Evolutionary conservation across 35 echinoderm and acorn worm species (phyloP), one percentile per base, ranked within the genome.

Genomic region (Acanthaster planci): DNA sequence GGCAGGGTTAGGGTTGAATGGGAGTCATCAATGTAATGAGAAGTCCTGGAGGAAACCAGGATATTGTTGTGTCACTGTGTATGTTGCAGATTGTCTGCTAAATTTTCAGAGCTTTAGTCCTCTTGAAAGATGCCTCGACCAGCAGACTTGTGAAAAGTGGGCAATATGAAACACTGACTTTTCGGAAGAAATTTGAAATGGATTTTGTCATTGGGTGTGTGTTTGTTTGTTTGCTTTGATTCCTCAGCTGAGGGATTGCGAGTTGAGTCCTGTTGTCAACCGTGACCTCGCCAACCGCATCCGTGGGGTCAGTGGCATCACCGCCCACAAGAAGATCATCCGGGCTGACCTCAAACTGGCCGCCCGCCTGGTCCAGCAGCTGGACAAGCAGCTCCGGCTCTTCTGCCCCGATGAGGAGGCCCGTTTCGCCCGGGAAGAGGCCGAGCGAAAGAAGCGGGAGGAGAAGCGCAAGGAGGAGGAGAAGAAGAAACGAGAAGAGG

Each of bases 221-320:
- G 16, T 39, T 23, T 80, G 16, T 10, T 14, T 18, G 31, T 76
- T 75, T 60, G 12, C 51, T 90, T 79, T n/a, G n/a, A n/a, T n/a
- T n/a, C n/a, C 39, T 51, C 40, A 99, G 96, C 72, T 99, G 64
- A 84, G 87, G 77, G 96, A 94, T 2, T 94, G 96, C 84, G 96
- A 99, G 52, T 78, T 99, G 12, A 93, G 91, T 38, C 96, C 96
- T 9, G 96, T 99, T 0, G 93, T 95, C 8, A 83, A 83, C 22
- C 64, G 96, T 37, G 96, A 99, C 52, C 38, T 94, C 6, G 72
- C 92, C 5, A 92, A 93, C 78, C 92, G 96, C 30, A 88, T 99
- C 53, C 79, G 96, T 36, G 77, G 92, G 0, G 89, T 94, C 26
- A 93, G 87, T 27, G 96, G 90, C 14, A 99, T 99, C 51, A 86